These are phyloP conservation scores for Symphodus melops DNA, from an alignment of 2,113 vertebrate genomes.

Conservation along the genomic window DNA sequence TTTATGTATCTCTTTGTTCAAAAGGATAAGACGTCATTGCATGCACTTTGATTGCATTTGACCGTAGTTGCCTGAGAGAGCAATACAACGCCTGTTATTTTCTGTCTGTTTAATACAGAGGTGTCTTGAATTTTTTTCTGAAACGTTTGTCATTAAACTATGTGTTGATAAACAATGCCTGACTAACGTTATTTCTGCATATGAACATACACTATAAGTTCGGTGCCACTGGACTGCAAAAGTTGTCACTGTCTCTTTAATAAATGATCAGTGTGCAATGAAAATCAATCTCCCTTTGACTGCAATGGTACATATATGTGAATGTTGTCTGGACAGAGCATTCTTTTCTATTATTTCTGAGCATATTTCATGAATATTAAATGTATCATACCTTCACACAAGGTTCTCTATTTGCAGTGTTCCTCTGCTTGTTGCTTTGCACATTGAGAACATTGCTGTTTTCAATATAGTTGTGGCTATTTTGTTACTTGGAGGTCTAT, in stretches of 20 bases:
- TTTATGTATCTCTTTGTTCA: conserved; percentile 41
- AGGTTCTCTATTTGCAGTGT: conserved; percentile 53
- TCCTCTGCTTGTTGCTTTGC: conserved; percentile 65
- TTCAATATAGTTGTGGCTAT: conserved; percentile 75
- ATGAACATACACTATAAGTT: conserved; percentile 10
- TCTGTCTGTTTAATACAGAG: conserved; percentile 16
- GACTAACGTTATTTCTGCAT: conserved; percentile 26
- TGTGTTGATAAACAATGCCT: conserved; percentile 26
- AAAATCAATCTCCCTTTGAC: conserved; percentile 27
- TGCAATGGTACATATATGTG: conserved; percentile 30
- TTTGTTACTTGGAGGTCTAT: conserved; percentile 81
- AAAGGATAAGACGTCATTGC: conserved; percentile 48
- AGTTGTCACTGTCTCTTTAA: conserved; percentile 25
- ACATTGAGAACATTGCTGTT: conserved; percentile 63
- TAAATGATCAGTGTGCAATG: conserved; percentile 11
- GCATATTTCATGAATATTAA: conserved; percentile 38
- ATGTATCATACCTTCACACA: conserved; percentile 14
- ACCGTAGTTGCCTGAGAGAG: conserved; percentile 32
- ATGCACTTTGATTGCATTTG: conserved; percentile 61
- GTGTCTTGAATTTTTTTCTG: conserved; percentile 18
- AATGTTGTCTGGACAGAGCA: conserved; percentile 31
- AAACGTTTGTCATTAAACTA: conserved; percentile 30
- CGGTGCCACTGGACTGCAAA: conserved; percentile 52
- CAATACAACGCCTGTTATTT: conserved; percentile 34
- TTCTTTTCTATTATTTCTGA: conserved; percentile 32